phyloP scores from a whole-genome alignment of 2,113 vertebrate genomes.

The Ginglymostoma cirratum region DNA sequence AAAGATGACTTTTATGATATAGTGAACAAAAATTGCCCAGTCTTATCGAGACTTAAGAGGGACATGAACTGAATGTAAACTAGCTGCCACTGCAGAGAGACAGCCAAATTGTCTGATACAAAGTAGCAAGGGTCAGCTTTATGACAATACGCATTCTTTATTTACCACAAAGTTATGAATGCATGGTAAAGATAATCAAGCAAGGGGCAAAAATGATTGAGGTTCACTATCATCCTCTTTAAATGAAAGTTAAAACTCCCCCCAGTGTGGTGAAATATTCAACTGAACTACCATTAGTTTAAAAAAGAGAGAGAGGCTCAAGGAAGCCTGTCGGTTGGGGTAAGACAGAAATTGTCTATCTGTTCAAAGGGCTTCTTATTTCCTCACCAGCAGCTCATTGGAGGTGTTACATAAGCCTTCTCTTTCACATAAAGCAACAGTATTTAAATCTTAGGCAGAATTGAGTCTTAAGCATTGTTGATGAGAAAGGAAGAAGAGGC shows the following conservation, averaged over 20 bases:
- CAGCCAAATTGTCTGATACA: background rate
- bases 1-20: conserved; percentile 21
- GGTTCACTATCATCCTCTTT: background rate
- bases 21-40: background rate
- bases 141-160: background rate
- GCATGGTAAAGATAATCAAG: background rate
- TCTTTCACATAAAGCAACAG: background rate
- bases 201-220: background rate
- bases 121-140: background rate
- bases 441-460: background rate
- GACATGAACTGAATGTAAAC: background rate
- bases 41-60: background rate
- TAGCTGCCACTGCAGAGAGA: background rate
- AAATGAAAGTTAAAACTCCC: background rate
- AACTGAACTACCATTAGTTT: background rate
- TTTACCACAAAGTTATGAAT: background rate
- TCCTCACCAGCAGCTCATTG: background rate
- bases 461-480: background rate
- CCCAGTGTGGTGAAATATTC: background rate
- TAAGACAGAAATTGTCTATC: background rate
- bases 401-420: background rate
- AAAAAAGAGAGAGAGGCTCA: background rate
- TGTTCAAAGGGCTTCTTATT: background rate
- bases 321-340: background rate
- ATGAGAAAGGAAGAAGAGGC: background rate